A percentile compares a stretch with the other conserved stretches of the same genome.
Evolutionary conservation across 2,113 vertebrate genomes (phyloP).

Genomic region (Peucedramus taeniatus): DNA sequence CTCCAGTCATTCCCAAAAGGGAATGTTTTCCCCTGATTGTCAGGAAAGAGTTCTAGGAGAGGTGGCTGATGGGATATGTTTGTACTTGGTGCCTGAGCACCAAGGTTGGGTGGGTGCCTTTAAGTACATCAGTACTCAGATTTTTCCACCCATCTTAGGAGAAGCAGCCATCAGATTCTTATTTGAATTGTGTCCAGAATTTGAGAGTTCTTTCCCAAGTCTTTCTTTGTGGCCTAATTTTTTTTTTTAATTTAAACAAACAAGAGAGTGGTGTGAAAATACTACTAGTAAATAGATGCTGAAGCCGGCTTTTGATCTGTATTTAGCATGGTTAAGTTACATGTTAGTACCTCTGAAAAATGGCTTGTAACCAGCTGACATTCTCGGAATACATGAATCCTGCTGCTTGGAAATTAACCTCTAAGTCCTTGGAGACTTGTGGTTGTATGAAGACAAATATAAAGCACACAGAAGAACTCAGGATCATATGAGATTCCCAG

Average conservation of each 20-base stretch:
- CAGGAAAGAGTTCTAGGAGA: background rate
- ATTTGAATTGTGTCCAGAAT: background rate
- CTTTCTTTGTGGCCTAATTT: background rate
- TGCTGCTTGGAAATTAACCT: background rate
- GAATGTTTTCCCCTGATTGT: background rate
- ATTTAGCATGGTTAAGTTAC: background rate
- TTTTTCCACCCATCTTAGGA: background rate
- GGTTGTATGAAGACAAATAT: background rate
- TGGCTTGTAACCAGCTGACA: background rate
- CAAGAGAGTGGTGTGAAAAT: background rate
- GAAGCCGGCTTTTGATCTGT: background rate
- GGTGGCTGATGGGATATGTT: background rate
- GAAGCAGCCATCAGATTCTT: background rate
- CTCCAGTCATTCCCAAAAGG: background rate
- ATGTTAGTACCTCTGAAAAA: background rate
- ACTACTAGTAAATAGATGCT: background rate
- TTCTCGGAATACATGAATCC: background rate
- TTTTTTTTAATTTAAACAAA: background rate
- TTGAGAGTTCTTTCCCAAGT: background rate
- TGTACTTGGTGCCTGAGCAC: background rate
- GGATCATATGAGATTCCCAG: background rate
- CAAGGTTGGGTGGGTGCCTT: background rate
- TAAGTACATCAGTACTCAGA: background rate
- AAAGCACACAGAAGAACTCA: background rate
- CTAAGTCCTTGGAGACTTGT: background rate